A percentile compares a stretch with the other conserved stretches of the same genome.
Evolutionary conservation across 2,113 vertebrate species (phyloP).

Genomic region (Polyodon spathula): DNA sequence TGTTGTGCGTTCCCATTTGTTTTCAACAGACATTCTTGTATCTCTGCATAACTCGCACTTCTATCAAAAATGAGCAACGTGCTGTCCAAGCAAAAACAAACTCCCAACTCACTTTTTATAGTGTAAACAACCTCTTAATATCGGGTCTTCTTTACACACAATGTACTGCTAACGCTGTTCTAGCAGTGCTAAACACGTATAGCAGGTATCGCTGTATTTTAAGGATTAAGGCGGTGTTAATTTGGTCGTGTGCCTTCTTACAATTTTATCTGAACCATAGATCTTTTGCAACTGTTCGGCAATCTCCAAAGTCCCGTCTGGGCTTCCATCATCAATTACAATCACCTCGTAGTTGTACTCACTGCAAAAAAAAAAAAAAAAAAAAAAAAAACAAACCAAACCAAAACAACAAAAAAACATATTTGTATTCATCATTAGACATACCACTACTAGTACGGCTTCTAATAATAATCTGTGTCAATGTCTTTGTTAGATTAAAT

Average conservation of each 20-base stretch:
- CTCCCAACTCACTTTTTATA: too few relatives aligned
- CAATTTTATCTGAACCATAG: conserved; percentile 84
- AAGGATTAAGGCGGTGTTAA: not conserved
- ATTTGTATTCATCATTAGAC: not conserved
- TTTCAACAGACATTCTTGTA: too few relatives aligned
- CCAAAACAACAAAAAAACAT: not conserved
- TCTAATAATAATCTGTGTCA: not conserved
- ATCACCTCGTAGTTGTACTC: conserved; percentile 81
- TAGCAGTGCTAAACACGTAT: not conserved
- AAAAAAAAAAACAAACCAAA: conserved; percentile 1
- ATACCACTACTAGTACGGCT: not conserved
- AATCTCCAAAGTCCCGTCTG: conserved; percentile 82
- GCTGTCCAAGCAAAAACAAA: too few relatives aligned
- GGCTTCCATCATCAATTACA: conserved; percentile 92
- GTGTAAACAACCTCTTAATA: too few relatives aligned
- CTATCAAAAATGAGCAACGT: too few relatives aligned
- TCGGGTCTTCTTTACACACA: too few relatives aligned
- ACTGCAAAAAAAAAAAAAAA: conserved; percentile 45
- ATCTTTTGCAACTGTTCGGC: conserved; percentile 80
- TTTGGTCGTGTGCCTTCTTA: conserved; percentile 47
- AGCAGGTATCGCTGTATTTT: not conserved
- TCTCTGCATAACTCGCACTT: too few relatives aligned
- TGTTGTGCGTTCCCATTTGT: too few relatives aligned
- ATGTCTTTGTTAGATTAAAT: not conserved
- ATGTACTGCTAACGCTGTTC: too few relatives aligned